phyloP scores from a whole-genome alignment of 2,797 vertebrate genomes.

The Tauraco hartlaubi region DNA sequence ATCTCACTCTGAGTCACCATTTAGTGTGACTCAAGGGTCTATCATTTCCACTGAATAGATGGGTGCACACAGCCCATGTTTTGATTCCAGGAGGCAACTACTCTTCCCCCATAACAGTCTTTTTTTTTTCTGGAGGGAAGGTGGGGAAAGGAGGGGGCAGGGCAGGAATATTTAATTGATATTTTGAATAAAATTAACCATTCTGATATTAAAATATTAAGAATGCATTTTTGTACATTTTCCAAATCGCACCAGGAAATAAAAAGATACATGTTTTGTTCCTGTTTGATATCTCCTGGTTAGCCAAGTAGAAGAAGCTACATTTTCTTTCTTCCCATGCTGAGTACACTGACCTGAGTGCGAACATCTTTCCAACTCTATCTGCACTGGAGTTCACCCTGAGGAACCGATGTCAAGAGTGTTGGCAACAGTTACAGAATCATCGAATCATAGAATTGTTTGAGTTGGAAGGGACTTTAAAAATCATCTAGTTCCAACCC shows the following conservation, averaged over 20 bases:
- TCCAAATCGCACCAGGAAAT: background rate
- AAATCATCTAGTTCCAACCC: too few species aligned
- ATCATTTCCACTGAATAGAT: background rate
- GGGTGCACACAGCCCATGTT: background rate
- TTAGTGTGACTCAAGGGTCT: background rate
- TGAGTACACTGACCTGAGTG: background rate
- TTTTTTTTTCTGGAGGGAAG: background rate
- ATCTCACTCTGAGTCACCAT: conserved; percentile 4
- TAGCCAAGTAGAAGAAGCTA: background rate
- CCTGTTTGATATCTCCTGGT: background rate
- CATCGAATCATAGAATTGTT: too few species aligned
- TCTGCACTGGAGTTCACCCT: background rate
- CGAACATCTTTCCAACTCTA: background rate
- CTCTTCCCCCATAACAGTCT: background rate
- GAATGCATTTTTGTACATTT: background rate
- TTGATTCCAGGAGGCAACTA: background rate
- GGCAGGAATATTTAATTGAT: background rate
- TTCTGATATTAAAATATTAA: background rate
- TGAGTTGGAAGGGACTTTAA: too few species aligned
- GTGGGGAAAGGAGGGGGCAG: fast-evolving
- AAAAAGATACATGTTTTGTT: background rate
- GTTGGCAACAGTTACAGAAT: background rate
- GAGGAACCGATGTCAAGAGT: background rate
- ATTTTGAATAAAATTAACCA: background rate
- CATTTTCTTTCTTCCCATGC: background rate